Conservation (phyloP, 30 jellyfish, hydroid and myxozoan genomes). For the Turritopsis dohrnii region DNA sequence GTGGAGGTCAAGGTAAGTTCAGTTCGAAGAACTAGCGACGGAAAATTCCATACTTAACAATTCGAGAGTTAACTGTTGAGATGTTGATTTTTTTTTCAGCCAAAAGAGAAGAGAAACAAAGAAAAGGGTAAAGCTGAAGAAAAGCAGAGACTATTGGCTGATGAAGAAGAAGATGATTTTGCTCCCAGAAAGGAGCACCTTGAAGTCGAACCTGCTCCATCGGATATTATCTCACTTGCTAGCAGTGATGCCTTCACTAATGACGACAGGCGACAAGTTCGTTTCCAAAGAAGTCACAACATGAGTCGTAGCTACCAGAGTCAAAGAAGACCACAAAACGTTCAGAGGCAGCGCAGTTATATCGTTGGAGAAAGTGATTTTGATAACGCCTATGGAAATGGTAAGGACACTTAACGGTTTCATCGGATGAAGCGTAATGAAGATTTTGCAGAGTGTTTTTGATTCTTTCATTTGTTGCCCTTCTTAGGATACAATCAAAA, state of each 20-base stretch:
- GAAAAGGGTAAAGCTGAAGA: conserved; percentile 30
- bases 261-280: conserved; percentile 24
- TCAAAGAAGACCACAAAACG: conserved; percentile 33
- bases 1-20: background rate
- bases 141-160: conserved; percentile 15
- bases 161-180: background rate
- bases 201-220: conserved; percentile 17
- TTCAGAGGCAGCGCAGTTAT: conserved; percentile 4
- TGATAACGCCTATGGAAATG: conserved; percentile 15
- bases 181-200: background rate
- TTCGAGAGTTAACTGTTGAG: no score
- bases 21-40: no score
- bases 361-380: conserved; percentile 17
- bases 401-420: background rate
- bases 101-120: background rate
- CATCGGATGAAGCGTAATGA: no score
- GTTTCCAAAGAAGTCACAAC: conserved; percentile 22
- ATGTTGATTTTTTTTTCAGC: background rate
- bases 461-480: background rate
- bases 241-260: conserved; percentile 25
- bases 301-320: conserved; percentile 21
- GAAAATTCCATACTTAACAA: no score
- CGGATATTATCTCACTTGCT: conserved; percentile 31
- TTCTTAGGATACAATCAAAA: conserved; percentile 29
- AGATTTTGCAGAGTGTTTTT: background rate